Evolutionary conservation across 2,888 invertebrate genomes (phyloP), one percentile per base, ranked within the genome.

Genomic region (Ornithoptera alexandrae): DNA sequence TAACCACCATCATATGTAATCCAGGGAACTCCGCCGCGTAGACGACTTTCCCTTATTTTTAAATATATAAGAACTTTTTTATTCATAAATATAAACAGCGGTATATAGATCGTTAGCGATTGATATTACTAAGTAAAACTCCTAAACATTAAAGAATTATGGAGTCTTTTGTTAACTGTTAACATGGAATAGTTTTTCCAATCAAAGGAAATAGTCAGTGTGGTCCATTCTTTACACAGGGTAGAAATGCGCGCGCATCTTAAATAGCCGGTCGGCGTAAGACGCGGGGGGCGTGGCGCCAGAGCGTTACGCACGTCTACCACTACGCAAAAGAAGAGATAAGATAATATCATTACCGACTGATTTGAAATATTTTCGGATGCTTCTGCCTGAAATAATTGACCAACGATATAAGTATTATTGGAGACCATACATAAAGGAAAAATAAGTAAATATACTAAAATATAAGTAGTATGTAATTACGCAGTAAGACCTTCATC

Each of bases 201-300:
- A 1, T 39, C 39, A 39, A 70, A 67, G 46, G 12, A 53, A 68
- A 42, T 74, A 75, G 71, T 65, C 70, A 66, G 72, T 88, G 84
- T 90, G 83, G 79, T 75, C 85, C 79, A 75, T 76, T 81, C 91
- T 81, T 90, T 83, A 89, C 72, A 70, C 71, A 70, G 79, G 79
- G 80, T 80, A 77, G 78, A 77, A 84, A 79, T 91, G 92, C 92
- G 92, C 92, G 92, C 92, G 91, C 91, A 91, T 84, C 85, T 82
- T 82, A 80, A 78, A 69, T 80, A 78, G 77, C 77, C 78, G 72
- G 75, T 75, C 76, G 78, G 75, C 78, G 76, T 82, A 86, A 89
- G 88, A 88, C 79, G 81, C 74, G 82, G 90, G 89, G 83, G 91
- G 90, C 87, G 90, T 89, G 90, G 88, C 81, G 74, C 78, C 81